A percentile compares a stretch with the other conserved stretches of the same genome.
Evolutionary conservation across 2,113 vertebrate genomes (phyloP).

Genomic region (Chiloscyllium plagiosum): DNA sequence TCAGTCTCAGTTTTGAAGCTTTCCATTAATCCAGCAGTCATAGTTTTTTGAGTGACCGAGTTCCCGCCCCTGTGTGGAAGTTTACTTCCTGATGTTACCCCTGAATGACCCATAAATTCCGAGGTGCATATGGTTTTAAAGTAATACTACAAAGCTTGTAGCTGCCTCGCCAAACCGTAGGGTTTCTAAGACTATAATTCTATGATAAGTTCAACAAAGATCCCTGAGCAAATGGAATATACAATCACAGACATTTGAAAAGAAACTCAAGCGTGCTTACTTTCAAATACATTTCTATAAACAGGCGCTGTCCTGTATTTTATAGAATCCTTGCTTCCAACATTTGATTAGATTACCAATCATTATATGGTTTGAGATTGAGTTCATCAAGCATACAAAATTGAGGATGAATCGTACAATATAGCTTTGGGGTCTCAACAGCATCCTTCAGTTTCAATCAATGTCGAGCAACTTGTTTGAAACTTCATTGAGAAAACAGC

Average conservation of each 20-base stretch:
- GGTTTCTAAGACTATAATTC: too few relatives aligned
- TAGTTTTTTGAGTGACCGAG: background rate
- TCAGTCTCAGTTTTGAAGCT: background rate
- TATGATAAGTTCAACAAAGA: background rate
- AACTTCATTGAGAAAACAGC: conserved; percentile 58
- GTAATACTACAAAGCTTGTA: background rate
- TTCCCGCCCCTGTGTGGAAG: background rate
- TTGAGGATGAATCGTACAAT: conserved; percentile 51
- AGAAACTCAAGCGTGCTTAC: background rate
- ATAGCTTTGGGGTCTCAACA: conserved; percentile 52
- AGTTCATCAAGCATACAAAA: conserved; percentile 51
- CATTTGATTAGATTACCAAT: background rate
- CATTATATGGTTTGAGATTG: conserved; percentile 42
- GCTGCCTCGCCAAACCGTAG: background rate
- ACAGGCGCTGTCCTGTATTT: background rate
- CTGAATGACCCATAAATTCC: background rate
- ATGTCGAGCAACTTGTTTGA: conserved; percentile 51
- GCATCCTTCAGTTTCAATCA: conserved; percentile 59
- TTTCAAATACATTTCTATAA: background rate
- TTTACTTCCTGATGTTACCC: background rate
- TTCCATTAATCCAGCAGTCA: background rate
- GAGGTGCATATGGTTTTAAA: background rate
- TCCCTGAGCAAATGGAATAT: background rate
- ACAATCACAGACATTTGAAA: background rate
- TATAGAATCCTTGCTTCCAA: background rate